Percentiles rank a stretch among this genome's conserved stretches.
phyloP scores from a whole-genome alignment of 92 coral and sea anemone species.

The Hydrozoanthus gracilis region DNA sequence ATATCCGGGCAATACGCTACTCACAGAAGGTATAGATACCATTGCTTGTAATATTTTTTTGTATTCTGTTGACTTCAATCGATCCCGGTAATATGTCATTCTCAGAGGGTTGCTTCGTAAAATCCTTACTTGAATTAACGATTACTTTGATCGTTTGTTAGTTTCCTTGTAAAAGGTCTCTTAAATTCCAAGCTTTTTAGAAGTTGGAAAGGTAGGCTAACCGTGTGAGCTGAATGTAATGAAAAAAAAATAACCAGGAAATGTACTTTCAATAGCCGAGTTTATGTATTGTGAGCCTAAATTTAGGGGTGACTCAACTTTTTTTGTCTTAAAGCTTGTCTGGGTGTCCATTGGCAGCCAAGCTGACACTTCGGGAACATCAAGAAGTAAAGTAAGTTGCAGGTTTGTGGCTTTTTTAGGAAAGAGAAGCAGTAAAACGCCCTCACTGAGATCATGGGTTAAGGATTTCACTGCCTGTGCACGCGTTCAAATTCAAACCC shows the following conservation, averaged over 20 bases:
- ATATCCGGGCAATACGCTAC: slow-evolving; percentile 97
- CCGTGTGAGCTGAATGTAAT: no score
- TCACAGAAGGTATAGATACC: slow-evolving; percentile 82
- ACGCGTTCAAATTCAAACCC: no score
- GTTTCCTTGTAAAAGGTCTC: no score
- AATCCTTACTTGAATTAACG: no score
- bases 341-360: slow-evolving; percentile 90
- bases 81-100: neutral
- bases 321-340: slow-evolving; percentile 41
- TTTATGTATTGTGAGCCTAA: neutral
- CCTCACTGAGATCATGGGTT: neutral
- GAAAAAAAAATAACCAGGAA: neutral
- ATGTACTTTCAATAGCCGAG: neutral
- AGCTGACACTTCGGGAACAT: slow-evolving; percentile 82
- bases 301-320: neutral
- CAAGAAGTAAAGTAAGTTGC: slow-evolving; percentile 87
- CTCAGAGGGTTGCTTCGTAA: neutral
- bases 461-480: neutral
- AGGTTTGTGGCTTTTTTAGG: neutral
- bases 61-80: neutral
- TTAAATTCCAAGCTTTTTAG: no score
- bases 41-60: neutral
- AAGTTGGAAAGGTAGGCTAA: no score
- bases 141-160: no score
- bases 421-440: neutral